A percentile compares a stretch with the other conserved stretches of the same genome.
phyloP scores from a whole-genome alignment of 2,888 invertebrate genomes.

The Timema cristinae region DNA sequence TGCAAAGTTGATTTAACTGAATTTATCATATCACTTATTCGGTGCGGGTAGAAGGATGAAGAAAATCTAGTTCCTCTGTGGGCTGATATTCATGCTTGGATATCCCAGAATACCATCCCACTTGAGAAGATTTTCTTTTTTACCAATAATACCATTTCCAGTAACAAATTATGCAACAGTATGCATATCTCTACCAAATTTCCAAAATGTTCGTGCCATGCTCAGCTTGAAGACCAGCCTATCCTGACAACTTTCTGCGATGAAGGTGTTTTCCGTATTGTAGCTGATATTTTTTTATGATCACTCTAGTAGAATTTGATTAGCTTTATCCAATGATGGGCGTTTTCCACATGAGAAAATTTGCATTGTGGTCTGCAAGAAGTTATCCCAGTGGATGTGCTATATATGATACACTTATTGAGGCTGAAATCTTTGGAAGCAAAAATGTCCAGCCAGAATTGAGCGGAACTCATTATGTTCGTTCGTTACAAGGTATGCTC shows the following conservation, averaged over 20 bases:
- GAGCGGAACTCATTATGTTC: conserved; percentile 12
- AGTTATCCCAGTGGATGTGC: conserved; percentile 8
- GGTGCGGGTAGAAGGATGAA: neutral
- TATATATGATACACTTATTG: neutral
- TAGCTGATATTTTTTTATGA: neutral
- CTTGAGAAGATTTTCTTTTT: neutral
- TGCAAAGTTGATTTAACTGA: neutral
- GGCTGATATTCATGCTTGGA: neutral
- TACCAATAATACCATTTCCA: neutral
- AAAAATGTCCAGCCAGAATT: neutral
- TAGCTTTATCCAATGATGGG: neutral
- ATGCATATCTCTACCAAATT: neutral
- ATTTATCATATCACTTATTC: neutral
- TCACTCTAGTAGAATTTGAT: neutral
- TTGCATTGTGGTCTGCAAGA: neutral
- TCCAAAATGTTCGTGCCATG: neutral
- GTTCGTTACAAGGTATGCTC: conserved; percentile 4
- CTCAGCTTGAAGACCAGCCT: neutral
- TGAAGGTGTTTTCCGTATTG: neutral
- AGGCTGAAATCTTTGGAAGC: conserved; percentile 1
- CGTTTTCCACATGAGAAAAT: too few species aligned
- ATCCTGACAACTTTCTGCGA: neutral
- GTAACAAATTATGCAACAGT: neutral
- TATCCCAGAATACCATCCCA: neutral
- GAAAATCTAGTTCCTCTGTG: neutral